Conservation (phyloP, 1,140 invertebrate genomes). For the Aphelinus atriplicis region DNA sequence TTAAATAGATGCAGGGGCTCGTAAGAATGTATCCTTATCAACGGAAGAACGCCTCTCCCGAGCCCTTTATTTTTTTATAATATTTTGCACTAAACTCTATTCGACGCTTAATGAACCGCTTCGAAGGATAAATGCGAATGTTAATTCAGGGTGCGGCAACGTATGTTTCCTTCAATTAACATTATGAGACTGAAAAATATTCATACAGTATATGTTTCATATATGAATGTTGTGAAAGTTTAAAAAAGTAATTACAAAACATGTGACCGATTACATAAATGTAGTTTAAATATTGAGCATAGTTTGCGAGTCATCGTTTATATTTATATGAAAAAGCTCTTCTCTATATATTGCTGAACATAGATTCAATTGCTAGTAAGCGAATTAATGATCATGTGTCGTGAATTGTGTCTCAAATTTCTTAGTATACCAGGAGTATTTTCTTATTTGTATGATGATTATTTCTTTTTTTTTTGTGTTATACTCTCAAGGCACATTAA, state of each 20-base stretch:
- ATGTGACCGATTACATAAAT: constrained; percentile 36
- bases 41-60: background rate
- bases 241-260: constrained; percentile 29
- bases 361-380: constrained; percentile 28
- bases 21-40: constrained; percentile 5
- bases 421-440: constrained; percentile 57
- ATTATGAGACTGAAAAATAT: constrained; percentile 48
- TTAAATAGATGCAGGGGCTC: constrained; percentile 31
- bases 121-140: constrained; percentile 2
- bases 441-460: constrained; percentile 58
- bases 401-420: constrained; percentile 50
- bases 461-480: constrained; percentile 48
- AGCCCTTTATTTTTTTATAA: constrained; percentile 41
- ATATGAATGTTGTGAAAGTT: constrained; percentile 37
- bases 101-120: constrained; percentile 1
- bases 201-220: constrained; percentile 41
- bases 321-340: constrained; percentile 35
- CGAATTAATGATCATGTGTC: constrained; percentile 28
- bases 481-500: constrained; percentile 47
- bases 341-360: constrained; percentile 39
- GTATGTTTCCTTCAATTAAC: constrained; percentile 41
- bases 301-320: constrained; percentile 40
- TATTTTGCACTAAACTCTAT: constrained; percentile 34
- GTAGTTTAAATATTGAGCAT: constrained; percentile 40
- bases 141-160: constrained; percentile 28